Evolutionary conservation across 2,888 invertebrate species (phyloP), one percentile per base, ranked within the genome.

Genomic region (Cephus pulcher): DNA sequence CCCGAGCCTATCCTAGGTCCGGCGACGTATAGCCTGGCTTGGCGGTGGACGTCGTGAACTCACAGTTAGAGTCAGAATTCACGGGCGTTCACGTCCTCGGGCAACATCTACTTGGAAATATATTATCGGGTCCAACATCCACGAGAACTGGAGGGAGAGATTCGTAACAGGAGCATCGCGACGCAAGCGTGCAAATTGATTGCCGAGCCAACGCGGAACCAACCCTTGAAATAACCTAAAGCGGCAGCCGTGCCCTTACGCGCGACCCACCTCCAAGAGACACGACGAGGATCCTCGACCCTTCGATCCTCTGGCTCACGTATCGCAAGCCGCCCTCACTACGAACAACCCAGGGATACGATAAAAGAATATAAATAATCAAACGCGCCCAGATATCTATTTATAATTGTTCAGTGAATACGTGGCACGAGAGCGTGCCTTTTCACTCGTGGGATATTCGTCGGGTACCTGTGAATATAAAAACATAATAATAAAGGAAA

Each of bases 351-450:
- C 69, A 30, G 77, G 71, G 73, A 73, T 35, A 12, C 76, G 75
- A 81, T 76, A 77, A 73, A 77, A 73, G 79, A 74, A 75, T 34
- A 79, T 33, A 35, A n/a, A 75, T 73, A 79, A 74, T 56, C 75
- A 71, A 71, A 71, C 71, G 88, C 87, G 87, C 89, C 89, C 88
- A 88, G 89, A 88, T 89, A 88, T 89, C 89, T 89, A 89, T 89
- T 89, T 89, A 89, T 89, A 89, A 85, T 81, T 85, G 86, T 85
- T 71, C 71, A 71, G 71, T 71, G 71, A 71, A 71, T 34, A 71
- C 71, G 34, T 56, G 56, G 56, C 56, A 56, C 56, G 56, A 56
- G 56, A 56, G 56, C 56, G 56, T 56, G 23, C 56, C 56, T 56
- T 56, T 56, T 56, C 56, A 56, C 56, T 56, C 56, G 56, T 56